Evolutionary conservation across 2,113 vertebrate species (phyloP), one percentile per base, ranked within the genome.

Genomic region (Pachycephala philippinensis): DNA sequence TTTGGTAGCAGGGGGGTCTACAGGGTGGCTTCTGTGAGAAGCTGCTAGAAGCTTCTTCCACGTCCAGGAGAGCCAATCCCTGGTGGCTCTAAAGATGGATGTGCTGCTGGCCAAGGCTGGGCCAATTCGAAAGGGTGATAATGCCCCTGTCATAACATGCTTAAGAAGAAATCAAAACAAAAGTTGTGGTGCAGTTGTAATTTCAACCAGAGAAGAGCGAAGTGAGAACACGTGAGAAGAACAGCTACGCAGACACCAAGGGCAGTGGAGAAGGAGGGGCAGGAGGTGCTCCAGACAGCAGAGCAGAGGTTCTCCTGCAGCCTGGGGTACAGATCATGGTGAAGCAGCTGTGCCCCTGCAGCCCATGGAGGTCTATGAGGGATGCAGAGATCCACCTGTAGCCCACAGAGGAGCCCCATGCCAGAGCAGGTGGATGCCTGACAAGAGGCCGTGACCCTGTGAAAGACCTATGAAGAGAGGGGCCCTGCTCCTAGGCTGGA

Each of bases 361-460:
- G 42, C 50, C 49, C 40, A 0, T 13, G 45, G 31, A 47, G 31
- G n/a, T 15, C 37, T 15, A 24, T 0, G 3, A 10, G 8, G 11
- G 30, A 59, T 59, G 9, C 53, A 50, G 44, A 40, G 44, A 50
- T n/a, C 35, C 44, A 30, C 30, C 53, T 1, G 0, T 4, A 66
- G 16, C 28, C 33, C 3, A 1, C 6, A 22, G 4, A 31, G 33
- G 3, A 30, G 31, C 33, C 33, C 37, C 57, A 37, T 0, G 0
- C 22, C 7, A 3, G 82, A n/a, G 82, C 4, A 19, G n/a, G 18
- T 47, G 69, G 30, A 49, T 40, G 30, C 70, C 31, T 40, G 30
- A 68, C 24, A 20, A 35, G 70, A 65, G 15, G 30, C 4, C 57
- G 24, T 57, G 35, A 47, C 10, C 8, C 20, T 6, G 4, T 30